A percentile compares a stretch with the other conserved stretches of the same genome.
Evolutionary conservation across 2,888 invertebrate genomes (phyloP).

Genomic region (Drosophila silvestris): DNA sequence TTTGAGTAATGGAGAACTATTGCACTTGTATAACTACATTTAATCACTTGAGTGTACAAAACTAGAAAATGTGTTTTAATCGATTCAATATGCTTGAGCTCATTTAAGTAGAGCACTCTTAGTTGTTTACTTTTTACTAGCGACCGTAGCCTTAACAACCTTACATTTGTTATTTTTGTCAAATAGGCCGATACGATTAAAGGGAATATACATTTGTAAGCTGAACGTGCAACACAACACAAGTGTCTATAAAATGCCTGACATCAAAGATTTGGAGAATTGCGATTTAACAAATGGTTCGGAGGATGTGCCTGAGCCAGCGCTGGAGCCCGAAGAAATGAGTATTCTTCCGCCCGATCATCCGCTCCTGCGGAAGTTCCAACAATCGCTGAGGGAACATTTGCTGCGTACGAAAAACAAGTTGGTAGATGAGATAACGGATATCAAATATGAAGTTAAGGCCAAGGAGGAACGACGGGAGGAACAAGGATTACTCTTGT

Average conservation of each 20-base stretch:
- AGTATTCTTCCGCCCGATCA: conserved; percentile 88
- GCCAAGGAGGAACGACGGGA: conserved; percentile 82
- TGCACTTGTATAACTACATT: background rate
- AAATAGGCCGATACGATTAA: background rate
- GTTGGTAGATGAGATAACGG: conserved; percentile 89
- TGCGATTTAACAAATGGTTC: conserved; percentile 52
- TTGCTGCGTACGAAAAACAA: conserved; percentile 88
- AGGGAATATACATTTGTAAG: conserved; percentile 3
- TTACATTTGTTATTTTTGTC: conserved; percentile 18
- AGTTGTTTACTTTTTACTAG: background rate
- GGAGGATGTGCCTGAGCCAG: conserved; percentile 25
- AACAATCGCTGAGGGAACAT: conserved; percentile 89
- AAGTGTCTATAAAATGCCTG: conserved; percentile 36
- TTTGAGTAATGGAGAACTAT: background rate
- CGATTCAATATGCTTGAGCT: background rate
- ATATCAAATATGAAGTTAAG: conserved; percentile 87
- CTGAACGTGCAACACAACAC: background rate
- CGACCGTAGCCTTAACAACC: conserved; percentile 2
- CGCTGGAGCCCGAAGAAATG: conserved; percentile 52
- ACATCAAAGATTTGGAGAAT: conserved; percentile 30
- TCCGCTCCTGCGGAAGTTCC: conserved; percentile 90
- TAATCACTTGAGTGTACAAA: background rate
- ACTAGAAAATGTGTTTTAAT: background rate
- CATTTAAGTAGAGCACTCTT: background rate
- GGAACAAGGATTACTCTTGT: conserved; percentile 85